Percentiles rank a stretch among this genome's conserved stretches.
These are phyloP conservation scores for Lepidurus arcticus DNA, from an alignment of 1,140 invertebrate species.

Conservation along the genomic window DNA sequence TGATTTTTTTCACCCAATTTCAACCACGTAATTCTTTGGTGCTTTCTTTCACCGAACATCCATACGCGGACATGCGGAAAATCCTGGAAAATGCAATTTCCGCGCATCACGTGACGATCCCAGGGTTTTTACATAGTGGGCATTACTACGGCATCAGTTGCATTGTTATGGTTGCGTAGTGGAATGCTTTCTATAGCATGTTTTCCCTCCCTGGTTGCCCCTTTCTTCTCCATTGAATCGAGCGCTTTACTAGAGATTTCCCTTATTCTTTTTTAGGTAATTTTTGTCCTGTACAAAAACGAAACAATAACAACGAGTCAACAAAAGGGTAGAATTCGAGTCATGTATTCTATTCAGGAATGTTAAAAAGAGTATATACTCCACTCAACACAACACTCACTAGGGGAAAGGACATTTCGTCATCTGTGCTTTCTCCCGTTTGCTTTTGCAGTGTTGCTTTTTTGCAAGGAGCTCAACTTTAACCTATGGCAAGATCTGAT, in stretches of 20 bases:
- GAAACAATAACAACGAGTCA: background rate
- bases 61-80: background rate
- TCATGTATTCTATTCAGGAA: background rate
- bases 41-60: too few species aligned
- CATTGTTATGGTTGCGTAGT: conserved; percentile 16
- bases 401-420: background rate
- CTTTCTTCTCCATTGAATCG: background rate
- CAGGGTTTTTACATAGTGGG: conserved; percentile 12
- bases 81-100: background rate
- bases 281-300: background rate
- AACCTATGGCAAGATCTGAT: background rate
- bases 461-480: background rate
- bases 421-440: background rate
- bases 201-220: background rate
- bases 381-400: background rate
- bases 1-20: too few species aligned
- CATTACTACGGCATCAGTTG: conserved; percentile 19
- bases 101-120: background rate
- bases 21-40: too few species aligned
- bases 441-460: too few species aligned
- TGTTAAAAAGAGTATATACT: background rate
- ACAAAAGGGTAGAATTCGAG: background rate
- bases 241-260: background rate
- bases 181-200: conserved; percentile 12
- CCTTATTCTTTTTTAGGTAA: background rate